Evolutionary conservation across 1,140 invertebrate species (phyloP).

Genomic region (Aradophagus sp.): DNA sequence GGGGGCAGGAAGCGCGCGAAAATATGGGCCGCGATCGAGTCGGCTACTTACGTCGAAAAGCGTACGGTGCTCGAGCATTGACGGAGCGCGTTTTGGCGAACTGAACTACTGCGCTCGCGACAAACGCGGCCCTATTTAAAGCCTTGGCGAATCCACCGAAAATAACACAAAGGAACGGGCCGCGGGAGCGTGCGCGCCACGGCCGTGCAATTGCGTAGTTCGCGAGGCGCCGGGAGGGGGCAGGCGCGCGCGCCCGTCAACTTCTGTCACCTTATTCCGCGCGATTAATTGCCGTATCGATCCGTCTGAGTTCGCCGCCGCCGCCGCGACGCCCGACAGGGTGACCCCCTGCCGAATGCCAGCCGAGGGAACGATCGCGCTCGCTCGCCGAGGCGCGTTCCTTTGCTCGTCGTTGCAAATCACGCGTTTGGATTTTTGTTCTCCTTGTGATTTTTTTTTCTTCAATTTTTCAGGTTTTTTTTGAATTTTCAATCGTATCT

Average conservation of each 20-base stretch:
- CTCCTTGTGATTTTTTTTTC: too few species aligned
- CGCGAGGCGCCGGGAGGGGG: constrained; percentile 15
- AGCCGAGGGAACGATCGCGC: too few species aligned
- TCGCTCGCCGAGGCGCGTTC: constrained; percentile 3
- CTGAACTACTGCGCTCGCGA: constrained; percentile 69
- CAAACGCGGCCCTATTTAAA: constrained; percentile 74
- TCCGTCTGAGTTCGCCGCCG: constrained; percentile 44
- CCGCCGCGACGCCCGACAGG: constrained; percentile 14
- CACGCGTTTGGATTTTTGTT: too few species aligned
- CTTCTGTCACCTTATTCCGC: constrained; percentile 52
- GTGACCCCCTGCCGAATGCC: too few species aligned
- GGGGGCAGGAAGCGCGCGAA: neutral
- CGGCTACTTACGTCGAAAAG: constrained; percentile 72
- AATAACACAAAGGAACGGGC: constrained; percentile 74
- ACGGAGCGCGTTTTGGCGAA: constrained; percentile 66
- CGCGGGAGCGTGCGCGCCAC: constrained; percentile 37
- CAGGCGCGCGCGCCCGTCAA: constrained; percentile 40
- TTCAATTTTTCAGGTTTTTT: too few species aligned
- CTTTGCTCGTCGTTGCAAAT: too few species aligned
- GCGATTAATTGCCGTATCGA: constrained; percentile 48
- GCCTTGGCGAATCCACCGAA: constrained; percentile 69
- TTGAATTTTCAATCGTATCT: too few species aligned
- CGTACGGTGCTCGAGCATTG: constrained; percentile 73
- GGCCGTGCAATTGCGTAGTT: constrained; percentile 61
- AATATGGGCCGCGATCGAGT: constrained; percentile 30